phyloP scores from a whole-genome alignment of 2,888 invertebrate species.

The Xanthorhoe spadicearia region DNA sequence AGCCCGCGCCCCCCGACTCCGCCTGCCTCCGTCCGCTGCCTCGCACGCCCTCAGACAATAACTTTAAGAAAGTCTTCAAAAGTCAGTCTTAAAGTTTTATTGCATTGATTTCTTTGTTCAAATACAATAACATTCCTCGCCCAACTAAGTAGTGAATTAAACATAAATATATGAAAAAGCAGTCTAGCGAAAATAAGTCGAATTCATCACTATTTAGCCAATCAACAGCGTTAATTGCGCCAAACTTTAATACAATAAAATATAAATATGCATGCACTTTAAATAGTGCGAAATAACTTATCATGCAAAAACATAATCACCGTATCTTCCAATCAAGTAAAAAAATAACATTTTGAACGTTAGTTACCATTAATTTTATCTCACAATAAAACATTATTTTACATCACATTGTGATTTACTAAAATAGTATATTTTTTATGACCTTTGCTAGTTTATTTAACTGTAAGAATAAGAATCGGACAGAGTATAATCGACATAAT shows the following conservation, averaged over 20 bases:
- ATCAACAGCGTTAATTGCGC: slow-evolving; percentile 53
- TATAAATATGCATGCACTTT: slow-evolving; percentile 63
- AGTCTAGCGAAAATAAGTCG: slow-evolving; percentile 57
- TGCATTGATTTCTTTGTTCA: slow-evolving; percentile 79
- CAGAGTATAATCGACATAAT: slow-evolving; percentile 48
- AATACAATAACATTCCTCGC: slow-evolving; percentile 62
- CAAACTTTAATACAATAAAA: slow-evolving; percentile 53
- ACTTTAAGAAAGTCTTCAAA: slow-evolving; percentile 83
- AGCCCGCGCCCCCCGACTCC: neutral
- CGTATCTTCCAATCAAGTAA: slow-evolving; percentile 73
- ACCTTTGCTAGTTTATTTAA: slow-evolving; percentile 57
- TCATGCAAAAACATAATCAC: slow-evolving; percentile 68
- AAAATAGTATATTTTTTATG: slow-evolving; percentile 69
- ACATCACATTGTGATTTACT: slow-evolving; percentile 80
- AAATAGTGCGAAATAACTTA: slow-evolving; percentile 74
- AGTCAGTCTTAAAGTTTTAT: slow-evolving; percentile 84
- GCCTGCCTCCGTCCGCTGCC: slow-evolving; percentile 39
- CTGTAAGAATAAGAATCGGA: slow-evolving; percentile 51
- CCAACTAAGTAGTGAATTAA: slow-evolving; percentile 58
- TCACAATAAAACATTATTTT: slow-evolving; percentile 75
- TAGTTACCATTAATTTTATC: slow-evolving; percentile 81
- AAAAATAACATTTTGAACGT: slow-evolving; percentile 80
- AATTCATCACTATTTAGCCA: slow-evolving; percentile 49
- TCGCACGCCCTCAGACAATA: slow-evolving; percentile 54
- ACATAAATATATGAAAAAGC: slow-evolving; percentile 53